Conservation (phyloP, 2,113 vertebrate species). For the Paraplagusia blochii region DNA sequence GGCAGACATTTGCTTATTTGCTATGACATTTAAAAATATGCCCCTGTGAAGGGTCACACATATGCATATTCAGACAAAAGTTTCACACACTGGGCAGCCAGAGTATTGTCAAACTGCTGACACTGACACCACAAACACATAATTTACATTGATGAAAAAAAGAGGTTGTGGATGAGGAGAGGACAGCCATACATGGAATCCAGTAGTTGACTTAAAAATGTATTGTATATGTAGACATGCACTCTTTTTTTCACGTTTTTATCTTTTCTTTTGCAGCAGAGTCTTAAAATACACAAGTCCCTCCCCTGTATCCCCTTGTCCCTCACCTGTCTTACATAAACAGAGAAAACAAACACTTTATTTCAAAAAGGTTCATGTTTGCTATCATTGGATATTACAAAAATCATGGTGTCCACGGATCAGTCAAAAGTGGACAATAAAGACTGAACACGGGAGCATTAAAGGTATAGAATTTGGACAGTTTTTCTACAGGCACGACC, state of each 20-base stretch:
- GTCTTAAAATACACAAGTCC: constrained; percentile 71
- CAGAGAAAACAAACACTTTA: constrained; percentile 58
- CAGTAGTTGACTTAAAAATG: constrained; percentile 80
- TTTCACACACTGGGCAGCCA: constrained; percentile 73
- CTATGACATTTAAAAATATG: constrained; percentile 66
- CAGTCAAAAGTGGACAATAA: constrained; percentile 65
- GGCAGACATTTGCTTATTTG: constrained; percentile 77
- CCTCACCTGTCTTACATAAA: constrained; percentile 73
- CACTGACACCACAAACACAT: constrained; percentile 73
- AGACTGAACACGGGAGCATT: constrained; percentile 51
- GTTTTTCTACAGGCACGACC: constrained; percentile 42
- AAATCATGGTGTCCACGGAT: constrained; percentile 63
- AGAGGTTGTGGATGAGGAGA: constrained; percentile 63
- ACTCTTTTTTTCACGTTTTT: constrained; percentile 66
- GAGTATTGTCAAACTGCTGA: constrained; percentile 69
- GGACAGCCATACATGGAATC: constrained; percentile 73
- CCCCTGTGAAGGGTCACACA: constrained; percentile 61
- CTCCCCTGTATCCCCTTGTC: too few relatives aligned
- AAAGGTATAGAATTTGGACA: constrained; percentile 48
- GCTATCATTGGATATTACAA: constrained; percentile 65
- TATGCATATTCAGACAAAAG: constrained; percentile 70
- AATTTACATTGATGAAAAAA: constrained; percentile 67
- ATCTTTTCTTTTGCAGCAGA: constrained; percentile 42
- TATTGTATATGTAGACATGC: constrained; percentile 78
- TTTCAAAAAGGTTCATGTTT: constrained; percentile 67